phyloP scores from a whole-genome alignment of 2,797 vertebrate genomes.

The Xiphophorus birchmanni region DNA sequence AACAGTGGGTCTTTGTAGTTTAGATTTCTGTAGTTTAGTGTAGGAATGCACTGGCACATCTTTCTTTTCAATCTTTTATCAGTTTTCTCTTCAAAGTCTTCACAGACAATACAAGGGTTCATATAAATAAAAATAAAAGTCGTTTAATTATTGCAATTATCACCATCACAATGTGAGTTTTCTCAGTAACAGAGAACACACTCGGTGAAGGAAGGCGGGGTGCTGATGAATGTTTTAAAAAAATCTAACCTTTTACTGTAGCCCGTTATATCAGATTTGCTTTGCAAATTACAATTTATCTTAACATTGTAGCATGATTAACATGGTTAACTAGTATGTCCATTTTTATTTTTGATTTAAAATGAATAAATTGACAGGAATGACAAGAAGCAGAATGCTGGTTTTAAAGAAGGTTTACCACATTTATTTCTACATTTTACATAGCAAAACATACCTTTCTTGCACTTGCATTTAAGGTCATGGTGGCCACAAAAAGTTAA shows the following conservation, averaged over 20 bases:
- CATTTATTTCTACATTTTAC: not conserved
- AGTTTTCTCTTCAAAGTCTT: constrained; percentile 2
- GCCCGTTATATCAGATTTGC: not conserved
- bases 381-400: not conserved
- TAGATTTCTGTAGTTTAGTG: constrained; percentile 30
- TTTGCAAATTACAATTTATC: not conserved
- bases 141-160: not conserved
- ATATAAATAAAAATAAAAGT: not conserved
- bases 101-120: not conserved
- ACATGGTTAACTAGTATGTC: not conserved
- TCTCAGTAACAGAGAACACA: not conserved
- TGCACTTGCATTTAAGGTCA: not conserved
- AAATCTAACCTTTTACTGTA: not conserved
- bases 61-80: constrained; percentile 20
- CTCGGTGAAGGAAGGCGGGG: not conserved
- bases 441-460: not conserved
- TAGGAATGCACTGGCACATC: constrained; percentile 1
- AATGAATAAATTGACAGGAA: not conserved
- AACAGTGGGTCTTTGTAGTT: constrained; percentile 38
- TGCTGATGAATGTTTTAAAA: not conserved
- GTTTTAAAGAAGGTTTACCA: not conserved
- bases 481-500: not conserved
- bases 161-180: not conserved
- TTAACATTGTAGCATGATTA: not conserved
- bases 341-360: not conserved